Evolutionary conservation across 2,113 vertebrate genomes (phyloP).

Genomic region (Cariama cristata): DNA sequence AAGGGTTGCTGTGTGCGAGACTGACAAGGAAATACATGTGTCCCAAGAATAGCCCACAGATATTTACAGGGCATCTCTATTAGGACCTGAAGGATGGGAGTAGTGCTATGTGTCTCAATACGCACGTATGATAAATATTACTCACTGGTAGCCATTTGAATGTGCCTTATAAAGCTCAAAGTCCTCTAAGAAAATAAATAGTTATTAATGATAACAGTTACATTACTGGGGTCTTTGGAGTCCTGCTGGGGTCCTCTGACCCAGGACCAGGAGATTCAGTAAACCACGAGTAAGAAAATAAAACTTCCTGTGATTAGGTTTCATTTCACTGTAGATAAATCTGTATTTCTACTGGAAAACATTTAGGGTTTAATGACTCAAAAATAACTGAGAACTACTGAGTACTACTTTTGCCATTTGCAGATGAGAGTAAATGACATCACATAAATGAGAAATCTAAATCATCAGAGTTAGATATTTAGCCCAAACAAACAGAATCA

Average conservation of each 20-base stretch:
- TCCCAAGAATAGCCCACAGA: not conserved
- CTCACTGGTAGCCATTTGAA: not conserved
- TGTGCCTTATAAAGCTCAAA: not conserved
- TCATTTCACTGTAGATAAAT: not conserved
- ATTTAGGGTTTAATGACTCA: not conserved
- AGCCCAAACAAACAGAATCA: not conserved
- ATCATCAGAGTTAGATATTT: not conserved
- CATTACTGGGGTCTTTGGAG: not conserved
- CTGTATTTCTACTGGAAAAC: not conserved
- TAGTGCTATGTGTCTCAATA: not conserved
- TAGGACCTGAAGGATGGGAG: not conserved
- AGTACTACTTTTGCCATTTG: not conserved
- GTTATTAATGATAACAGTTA: not conserved
- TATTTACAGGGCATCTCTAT: not conserved
- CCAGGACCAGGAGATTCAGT: not conserved
- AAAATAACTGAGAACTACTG: not conserved
- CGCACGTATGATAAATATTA: not conserved
- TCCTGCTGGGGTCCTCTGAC: not conserved
- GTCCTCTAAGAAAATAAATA: constrained; percentile 1
- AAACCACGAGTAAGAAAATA: not conserved
- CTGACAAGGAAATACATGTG: not conserved
- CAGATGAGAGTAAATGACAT: not conserved
- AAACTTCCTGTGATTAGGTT: not conserved
- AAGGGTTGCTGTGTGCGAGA: not conserved
- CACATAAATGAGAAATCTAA: not conserved